Percentiles rank a stretch among this genome's conserved stretches.
phyloP scores from a whole-genome alignment of 2,888 invertebrate species.

The Sinhomidia bicolor region DNA sequence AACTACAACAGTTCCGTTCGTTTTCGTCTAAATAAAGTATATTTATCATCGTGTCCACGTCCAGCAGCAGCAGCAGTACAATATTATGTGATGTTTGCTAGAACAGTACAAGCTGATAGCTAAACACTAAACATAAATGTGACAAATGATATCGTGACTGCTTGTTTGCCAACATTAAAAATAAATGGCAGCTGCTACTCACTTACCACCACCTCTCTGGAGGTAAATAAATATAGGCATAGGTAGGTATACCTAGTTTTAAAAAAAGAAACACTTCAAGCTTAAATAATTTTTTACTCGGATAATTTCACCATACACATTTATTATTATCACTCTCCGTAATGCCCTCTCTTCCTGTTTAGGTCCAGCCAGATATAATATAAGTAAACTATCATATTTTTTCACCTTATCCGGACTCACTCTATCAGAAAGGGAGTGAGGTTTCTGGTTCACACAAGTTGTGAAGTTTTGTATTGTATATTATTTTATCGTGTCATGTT shows the following conservation, averaged over 20 bases:
- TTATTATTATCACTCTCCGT: slow-evolving; percentile 10
- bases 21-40: background rate
- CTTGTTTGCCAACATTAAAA: slow-evolving; percentile 20
- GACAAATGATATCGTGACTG: slow-evolving; percentile 10
- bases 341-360: background rate
- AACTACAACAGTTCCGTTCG: background rate
- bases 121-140: background rate
- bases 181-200: slow-evolving; percentile 35
- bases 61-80: too few relatives aligned
- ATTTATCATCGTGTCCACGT: background rate
- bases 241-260: too few relatives aligned
- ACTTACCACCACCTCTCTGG: slow-evolving; percentile 34
- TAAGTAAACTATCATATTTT: too few relatives aligned
- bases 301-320: background rate
- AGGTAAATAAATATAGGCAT: background rate
- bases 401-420: background rate
- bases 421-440: too few relatives aligned
- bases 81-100: background rate
- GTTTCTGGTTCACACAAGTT: background rate
- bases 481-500: slow-evolving; percentile 50
- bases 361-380: too few relatives aligned
- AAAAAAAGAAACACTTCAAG: too few relatives aligned
- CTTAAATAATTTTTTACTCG: slow-evolving; percentile 3
- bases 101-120: background rate
- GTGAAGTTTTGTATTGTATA: too few relatives aligned